These are phyloP conservation scores for Panonychus citri DNA, from an alignment of 1,140 invertebrate genomes.

Conservation along the genomic window DNA sequence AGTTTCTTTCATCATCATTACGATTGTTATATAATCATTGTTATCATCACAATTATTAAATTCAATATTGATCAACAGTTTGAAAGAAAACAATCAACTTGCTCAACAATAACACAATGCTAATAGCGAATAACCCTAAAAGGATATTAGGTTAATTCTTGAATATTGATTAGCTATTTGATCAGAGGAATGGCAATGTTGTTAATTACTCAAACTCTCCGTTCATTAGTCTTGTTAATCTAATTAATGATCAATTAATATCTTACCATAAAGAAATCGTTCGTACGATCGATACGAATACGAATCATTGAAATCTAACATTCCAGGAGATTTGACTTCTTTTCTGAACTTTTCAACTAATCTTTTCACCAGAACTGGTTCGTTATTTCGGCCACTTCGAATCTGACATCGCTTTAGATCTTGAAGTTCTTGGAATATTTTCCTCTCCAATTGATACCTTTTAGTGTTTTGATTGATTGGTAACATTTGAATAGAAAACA, in stretches of 20 bases:
- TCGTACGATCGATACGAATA: slow-evolving; percentile 67
- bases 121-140: background rate
- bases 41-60: background rate
- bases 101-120: background rate
- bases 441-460: slow-evolving; percentile 64
- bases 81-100: background rate
- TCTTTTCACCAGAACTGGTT: slow-evolving; percentile 64
- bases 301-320: slow-evolving; percentile 41
- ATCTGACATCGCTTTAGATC: slow-evolving; percentile 80
- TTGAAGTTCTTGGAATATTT: slow-evolving; percentile 77
- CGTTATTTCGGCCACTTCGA: slow-evolving; percentile 60
- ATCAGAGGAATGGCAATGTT: background rate
- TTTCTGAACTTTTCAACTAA: slow-evolving; percentile 51
- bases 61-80: background rate
- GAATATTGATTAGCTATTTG: background rate
- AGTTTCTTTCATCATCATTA: background rate
- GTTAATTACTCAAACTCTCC: too few species aligned
- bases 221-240: background rate
- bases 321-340: slow-evolving; percentile 41
- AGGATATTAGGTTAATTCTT: background rate
- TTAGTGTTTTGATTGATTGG: background rate
- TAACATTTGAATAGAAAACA: background rate
- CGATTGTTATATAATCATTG: too few species aligned
- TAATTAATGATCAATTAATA: background rate
- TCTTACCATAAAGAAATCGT: slow-evolving; percentile 57